Evolutionary conservation across 2,113 vertebrate genomes (phyloP), one percentile per base, ranked within the genome.

Genomic region (Scalopus aquaticus): DNA sequence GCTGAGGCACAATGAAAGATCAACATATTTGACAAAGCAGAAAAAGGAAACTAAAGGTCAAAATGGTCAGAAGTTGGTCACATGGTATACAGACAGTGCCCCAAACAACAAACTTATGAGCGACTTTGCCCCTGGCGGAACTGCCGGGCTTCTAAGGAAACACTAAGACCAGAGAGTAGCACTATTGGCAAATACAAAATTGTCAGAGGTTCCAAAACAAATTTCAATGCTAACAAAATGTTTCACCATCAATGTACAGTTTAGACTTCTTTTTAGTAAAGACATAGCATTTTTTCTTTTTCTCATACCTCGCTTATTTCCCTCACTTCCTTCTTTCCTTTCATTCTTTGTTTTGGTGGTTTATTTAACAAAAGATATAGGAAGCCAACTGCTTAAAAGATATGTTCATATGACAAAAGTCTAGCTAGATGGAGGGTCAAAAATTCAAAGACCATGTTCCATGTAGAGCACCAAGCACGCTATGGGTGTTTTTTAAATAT

Each of bases 261-360:
- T 97, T 95, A 96, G 96, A 96, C 93, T 95, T 98, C 96, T 98
- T 97, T 96, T 94, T 95, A 97, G 93, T 90, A 96, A 97, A 95
- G 67, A 97, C 95, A 92, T 83, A 97, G 97, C 30, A 46, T 76
- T 86, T 96, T 97, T 96, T 96, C 90, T 95, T 97, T 95, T 88
- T 88, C 32, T 94, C 86, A 96, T 81, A 67, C 9, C 51, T 88
- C 30, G 3, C 35, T 24, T 70, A 67, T 28, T 46, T 56, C 72
- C 32, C 51, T 70, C 28, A 24, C 37, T 84, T 42, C n/a, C 28
- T 16, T 30, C 28, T 17, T 32, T 26, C 32, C 20, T 56, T 67
- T 51, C 37, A 9, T 19, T 8, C 60, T 76, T 62, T 74, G 13
- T 93, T 37, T 54, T n/a, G 37, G 42, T 46, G 6, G 3, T 44